Base-by-base conservation (phyloP, 2,888 invertebrate genomes). In the Ectobius pallidus region DNA sequence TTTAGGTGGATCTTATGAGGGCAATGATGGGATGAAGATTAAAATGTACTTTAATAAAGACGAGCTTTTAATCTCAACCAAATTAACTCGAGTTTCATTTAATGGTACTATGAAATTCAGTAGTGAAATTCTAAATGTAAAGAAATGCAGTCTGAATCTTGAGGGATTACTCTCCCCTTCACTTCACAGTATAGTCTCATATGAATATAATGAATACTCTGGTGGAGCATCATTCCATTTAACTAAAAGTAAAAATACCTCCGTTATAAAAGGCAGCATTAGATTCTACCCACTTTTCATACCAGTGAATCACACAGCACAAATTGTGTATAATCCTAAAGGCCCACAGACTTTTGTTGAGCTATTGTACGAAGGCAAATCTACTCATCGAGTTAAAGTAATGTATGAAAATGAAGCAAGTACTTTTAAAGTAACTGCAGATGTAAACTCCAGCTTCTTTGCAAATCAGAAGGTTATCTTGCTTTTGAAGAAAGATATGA, bases 41-140 rank as follows among this genome's bases (percentile, higher is more conserved):
- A 30, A 27, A 11, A 7, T 58, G 16, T 58, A 32, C 9, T 58
- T 58, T 30, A 58, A 58, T 30, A 30, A 58, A 2, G 58, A 65
- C 18, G 27, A 22, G 0, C 3, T 65, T 20, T 20, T 34, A 16
- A 2, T 39, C 14, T 44, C n/a, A 44, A 44, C 44, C 30, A 46
- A 44, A 46, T 16, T 44, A 9, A 44, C 44, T 18, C 1, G 2
- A 2, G 25, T 34, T 3, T 65, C 44, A 11, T 11, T 65, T 6
- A n/a, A n/a, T 65, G 65, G 6, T 20, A 65, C 3, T 65, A 22
- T 44, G 16, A 65, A 65, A 27, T 34, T 65, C 18, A 46, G 46
- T 22, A 65, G 30, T 30, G 1, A 22, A 32, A 32, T 58, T 14
- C 58, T 58, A 7, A 30, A 30, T n/a, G 30, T 58, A 16, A 32